These are phyloP conservation scores for Anthoscopus minutus DNA, from an alignment of 2,113 vertebrate species.

Conservation along the genomic window DNA sequence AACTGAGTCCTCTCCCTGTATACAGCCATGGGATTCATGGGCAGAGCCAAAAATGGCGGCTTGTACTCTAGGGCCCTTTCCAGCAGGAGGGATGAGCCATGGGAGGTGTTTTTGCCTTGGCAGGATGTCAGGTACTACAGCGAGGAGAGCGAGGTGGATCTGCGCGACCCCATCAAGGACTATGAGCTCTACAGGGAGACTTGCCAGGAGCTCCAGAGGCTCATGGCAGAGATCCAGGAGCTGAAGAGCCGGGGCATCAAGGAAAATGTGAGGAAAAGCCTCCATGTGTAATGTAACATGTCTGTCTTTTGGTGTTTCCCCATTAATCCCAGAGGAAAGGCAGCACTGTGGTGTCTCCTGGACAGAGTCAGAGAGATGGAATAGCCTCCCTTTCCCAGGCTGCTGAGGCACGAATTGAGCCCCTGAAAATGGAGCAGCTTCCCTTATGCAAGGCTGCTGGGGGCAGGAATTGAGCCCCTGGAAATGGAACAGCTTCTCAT, in stretches of 20 bases:
- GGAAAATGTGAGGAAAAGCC: constrained; percentile 77
- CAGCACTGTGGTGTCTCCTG: fast-evolving
- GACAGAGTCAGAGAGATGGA: neutral
- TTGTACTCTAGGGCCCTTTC: neutral
- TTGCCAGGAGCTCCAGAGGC: constrained; percentile 83
- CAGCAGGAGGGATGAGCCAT: fast-evolving
- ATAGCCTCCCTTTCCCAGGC: neutral
- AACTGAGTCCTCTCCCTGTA: fast-evolving
- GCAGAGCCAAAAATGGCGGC: fast-evolving
- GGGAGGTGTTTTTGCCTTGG: neutral
- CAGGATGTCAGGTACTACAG: constrained; percentile 88
- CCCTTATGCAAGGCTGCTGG: fast-evolving
- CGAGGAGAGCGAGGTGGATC: constrained; percentile 89
- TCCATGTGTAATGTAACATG: fast-evolving
- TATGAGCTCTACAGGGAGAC: constrained; percentile 87
- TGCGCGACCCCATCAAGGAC: constrained; percentile 85
- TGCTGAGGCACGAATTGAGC: neutral
- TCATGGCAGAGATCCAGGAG: constrained; percentile 96
- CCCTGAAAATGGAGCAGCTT: neutral
- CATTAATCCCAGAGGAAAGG: neutral
- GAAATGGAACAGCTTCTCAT: neutral
- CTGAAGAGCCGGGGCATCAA: constrained; percentile 87
- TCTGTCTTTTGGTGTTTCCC: neutral
- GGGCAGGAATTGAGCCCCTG: neutral
- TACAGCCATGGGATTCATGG: fast-evolving